Conservation (phyloP, 2,888 invertebrate genomes). For the Drosophila sordidula region DNA sequence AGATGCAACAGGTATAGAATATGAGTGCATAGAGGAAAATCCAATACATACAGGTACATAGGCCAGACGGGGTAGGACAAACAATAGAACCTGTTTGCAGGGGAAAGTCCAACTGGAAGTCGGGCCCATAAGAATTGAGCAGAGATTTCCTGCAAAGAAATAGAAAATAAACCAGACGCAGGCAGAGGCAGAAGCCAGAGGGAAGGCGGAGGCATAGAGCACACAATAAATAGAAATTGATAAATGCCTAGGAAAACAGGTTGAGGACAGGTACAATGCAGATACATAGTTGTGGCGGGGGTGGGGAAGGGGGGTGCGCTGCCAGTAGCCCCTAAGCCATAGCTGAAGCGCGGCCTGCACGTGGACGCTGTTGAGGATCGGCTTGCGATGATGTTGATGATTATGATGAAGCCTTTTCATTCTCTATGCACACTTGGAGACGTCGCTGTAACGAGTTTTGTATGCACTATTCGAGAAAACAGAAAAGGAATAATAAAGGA, state of each 20-base stretch:
- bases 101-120: constrained; percentile 76
- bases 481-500: constrained; percentile 42
- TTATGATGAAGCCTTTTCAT: constrained; percentile 69
- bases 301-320: constrained; percentile 7
- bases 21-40: constrained; percentile 63
- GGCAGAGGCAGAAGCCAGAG: constrained; percentile 6
- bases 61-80: constrained; percentile 26
- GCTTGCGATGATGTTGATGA: constrained; percentile 14
- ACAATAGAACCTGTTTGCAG: constrained; percentile 76
- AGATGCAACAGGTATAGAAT: constrained; percentile 52
- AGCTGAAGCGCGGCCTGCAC: constrained; percentile 70
- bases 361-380: constrained; percentile 61
- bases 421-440: constrained; percentile 63
- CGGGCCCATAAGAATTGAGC: constrained; percentile 58
- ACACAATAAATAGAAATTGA: constrained; percentile 61
- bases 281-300: constrained; percentile 14
- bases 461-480: constrained; percentile 41
- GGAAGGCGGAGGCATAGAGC: constrained; percentile 16
- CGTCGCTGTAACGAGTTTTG: constrained; percentile 73
- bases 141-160: constrained; percentile 75
- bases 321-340: constrained; percentile 59
- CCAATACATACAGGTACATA: constrained; percentile 67
- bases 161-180: constrained; percentile 64
- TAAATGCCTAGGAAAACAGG: constrained; percentile 72
- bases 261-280: constrained; percentile 69